A percentile compares a stretch with the other conserved stretches of the same genome.
Conservation (phyloP, 2,888 invertebrate genomes). For the Criorhina ranunculi region DNA sequence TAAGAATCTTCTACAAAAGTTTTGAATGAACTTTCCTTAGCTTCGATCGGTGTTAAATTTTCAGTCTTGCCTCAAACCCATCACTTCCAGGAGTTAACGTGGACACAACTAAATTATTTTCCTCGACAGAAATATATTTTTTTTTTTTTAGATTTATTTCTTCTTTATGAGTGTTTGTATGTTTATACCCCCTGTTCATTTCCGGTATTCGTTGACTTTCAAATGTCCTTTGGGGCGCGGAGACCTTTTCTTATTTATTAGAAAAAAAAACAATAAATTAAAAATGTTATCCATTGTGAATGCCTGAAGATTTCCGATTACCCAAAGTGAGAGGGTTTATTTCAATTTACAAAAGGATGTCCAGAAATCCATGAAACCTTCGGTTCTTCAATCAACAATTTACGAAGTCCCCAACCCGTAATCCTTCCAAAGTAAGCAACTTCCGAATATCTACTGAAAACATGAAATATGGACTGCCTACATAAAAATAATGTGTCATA, state of each 20-base stretch:
- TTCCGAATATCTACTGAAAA: conserved; percentile 25
- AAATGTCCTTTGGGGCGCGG: background rate
- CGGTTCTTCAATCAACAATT: conserved; percentile 42
- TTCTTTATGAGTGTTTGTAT: no score
- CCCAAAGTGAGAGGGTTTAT: conserved; percentile 29
- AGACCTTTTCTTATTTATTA: background rate
- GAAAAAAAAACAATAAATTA: conserved; percentile 50
- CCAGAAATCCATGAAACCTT: conserved; percentile 7
- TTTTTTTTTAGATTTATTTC: no score
- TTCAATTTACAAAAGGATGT: conserved; percentile 57
- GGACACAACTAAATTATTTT: no score
- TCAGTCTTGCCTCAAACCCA: no score
- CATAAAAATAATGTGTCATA: conserved; percentile 61
- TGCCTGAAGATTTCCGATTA: conserved; percentile 43
- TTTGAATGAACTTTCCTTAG: no score
- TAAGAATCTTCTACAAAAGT: no score
- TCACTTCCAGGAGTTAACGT: no score
- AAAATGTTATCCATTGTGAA: conserved; percentile 9
- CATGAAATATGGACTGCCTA: conserved; percentile 56
- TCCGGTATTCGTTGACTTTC: conserved; percentile 24
- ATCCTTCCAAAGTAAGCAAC: conserved; percentile 41
- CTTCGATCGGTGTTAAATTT: no score
- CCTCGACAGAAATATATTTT: no score
- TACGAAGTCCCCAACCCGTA: conserved; percentile 35
- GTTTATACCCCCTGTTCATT: background rate